Conservation (phyloP, 1,140 invertebrate genomes). For the Eumaeus atala region DNA sequence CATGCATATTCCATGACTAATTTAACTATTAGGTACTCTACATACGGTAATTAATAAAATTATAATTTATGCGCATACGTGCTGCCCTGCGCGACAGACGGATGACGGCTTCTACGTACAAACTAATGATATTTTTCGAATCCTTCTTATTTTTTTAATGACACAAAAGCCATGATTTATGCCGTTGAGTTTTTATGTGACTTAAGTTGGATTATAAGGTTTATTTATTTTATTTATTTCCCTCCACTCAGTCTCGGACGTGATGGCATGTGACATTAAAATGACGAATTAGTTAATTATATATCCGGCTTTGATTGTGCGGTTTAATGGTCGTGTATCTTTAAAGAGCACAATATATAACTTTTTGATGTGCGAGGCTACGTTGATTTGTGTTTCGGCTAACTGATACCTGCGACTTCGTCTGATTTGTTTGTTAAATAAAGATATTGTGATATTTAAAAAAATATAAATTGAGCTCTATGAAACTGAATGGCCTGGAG, state of each 20-base stretch:
- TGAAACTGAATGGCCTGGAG: too few relatives aligned
- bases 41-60: too few relatives aligned
- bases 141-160: conserved; percentile 58
- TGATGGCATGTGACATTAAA: conserved; percentile 72
- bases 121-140: conserved; percentile 69
- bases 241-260: conserved; percentile 38
- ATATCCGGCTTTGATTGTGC: conserved; percentile 42
- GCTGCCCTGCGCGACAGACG: conserved; percentile 44
- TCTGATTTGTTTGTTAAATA: too few relatives aligned
- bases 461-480: too few relatives aligned
- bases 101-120: conserved; percentile 66
- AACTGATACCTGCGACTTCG: too few relatives aligned
- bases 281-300: conserved; percentile 73
- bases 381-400: too few relatives aligned
- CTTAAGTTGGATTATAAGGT: conserved; percentile 67
- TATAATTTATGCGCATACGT: conserved; percentile 41
- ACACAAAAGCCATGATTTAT: conserved; percentile 66
- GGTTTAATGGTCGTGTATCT: conserved; percentile 26
- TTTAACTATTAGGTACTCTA: too few relatives aligned
- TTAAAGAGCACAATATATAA: conserved; percentile 11
- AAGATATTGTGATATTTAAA: too few relatives aligned
- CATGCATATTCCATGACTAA: too few relatives aligned
- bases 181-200: conserved; percentile 68
- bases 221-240: conserved; percentile 54
- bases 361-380: too few relatives aligned